Evolutionary conservation across 1,140 invertebrate genomes (phyloP), one percentile per base, ranked within the genome.

Genomic region (Drosophila navojoa): DNA sequence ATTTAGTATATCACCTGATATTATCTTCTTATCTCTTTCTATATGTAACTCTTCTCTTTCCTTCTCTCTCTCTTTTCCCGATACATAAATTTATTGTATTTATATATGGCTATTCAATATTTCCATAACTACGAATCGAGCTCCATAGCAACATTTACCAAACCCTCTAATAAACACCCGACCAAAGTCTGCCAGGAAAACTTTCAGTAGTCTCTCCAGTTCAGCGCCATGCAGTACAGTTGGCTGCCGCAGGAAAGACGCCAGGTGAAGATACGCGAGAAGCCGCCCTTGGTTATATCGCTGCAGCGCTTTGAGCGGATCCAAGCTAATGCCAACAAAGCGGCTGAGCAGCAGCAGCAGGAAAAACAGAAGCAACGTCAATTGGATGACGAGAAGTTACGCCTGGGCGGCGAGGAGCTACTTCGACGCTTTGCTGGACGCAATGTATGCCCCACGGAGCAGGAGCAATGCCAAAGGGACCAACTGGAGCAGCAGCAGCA

Each of bases 171-270:
- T 19, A 45, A 16, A 6, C 42, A 16, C 4, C 15, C 0, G 11
- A 4, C 15, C 10, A 15, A 10, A 10, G 5, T 32, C 11, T 3
- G 9, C 55, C 2, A 15, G 25, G 0, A 10, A 16, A 54, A 29
- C 32, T 45, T 4, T 44, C 5, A 13, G 42, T 35, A 27, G 61
- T 66, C 71, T 32, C 9, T 45, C 11, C 13, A 25, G 3, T 2
- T 4, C 4, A 45, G 4, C 10, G 35, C 11, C 45, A 87, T 87
- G 82, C 82, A 87, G 59, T 87, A 87, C 47, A 82, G 71, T 55
- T 87, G 82, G 82, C 44, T 87, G 44, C 82, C 82, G 0, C 82
- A 87, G 54, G 76, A 87, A 16, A 64, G 79, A 1, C 68, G 84
- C 1, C 52, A 87, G 35, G n/a, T 81, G 11, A 55, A 53, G 25